A percentile compares a stretch with the other conserved stretches of the same genome.
Conservation (phyloP, 2,113 vertebrate species). For the Neotoma lepida region DNA sequence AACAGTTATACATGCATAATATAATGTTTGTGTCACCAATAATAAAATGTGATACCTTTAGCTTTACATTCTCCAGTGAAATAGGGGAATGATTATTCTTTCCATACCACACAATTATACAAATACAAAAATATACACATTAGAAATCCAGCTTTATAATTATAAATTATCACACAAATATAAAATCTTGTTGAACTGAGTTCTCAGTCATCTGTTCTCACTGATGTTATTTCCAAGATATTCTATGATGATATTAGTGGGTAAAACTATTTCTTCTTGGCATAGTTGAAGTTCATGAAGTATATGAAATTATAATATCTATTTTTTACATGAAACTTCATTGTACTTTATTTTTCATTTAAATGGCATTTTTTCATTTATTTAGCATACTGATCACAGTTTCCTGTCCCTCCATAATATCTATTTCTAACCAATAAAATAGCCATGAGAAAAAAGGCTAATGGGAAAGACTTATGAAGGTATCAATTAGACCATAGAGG, state of each 20-base stretch:
- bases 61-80: not conserved
- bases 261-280: not conserved
- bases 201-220: not conserved
- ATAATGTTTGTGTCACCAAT: not conserved
- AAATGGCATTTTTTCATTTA: too few relatives aligned
- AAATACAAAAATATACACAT: slow-evolving; percentile 18
- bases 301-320: not conserved
- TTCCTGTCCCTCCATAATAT: not conserved
- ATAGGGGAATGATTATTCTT: not conserved
- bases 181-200: not conserved
- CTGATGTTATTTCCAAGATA: not conserved
- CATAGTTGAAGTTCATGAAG: not conserved
- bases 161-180: not conserved
- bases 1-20: slow-evolving; percentile 1
- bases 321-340: not conserved
- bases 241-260: not conserved
- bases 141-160: slow-evolving; percentile 27
- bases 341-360: too few relatives aligned
- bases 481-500: not conserved
- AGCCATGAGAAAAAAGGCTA: not conserved
- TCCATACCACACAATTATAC: not conserved
- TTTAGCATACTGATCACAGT: too few relatives aligned
- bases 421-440: not conserved
- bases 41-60: not conserved
- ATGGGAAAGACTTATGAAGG: not conserved